Conservation (phyloP, 1,140 invertebrate genomes). For the Wiebesia pumilae region DNA sequence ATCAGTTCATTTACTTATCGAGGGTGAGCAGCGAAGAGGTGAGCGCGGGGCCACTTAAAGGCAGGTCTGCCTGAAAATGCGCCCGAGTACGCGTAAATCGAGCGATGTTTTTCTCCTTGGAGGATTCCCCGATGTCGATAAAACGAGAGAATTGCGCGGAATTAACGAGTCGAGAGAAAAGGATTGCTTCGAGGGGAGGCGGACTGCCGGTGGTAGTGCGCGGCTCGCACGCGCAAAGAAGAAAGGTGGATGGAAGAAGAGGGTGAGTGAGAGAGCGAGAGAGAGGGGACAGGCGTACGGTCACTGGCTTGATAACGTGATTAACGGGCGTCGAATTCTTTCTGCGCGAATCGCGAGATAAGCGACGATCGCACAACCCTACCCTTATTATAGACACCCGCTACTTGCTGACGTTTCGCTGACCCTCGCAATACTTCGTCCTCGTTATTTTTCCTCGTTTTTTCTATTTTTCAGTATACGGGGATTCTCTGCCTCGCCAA, state of each 20-base stretch:
- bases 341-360: conserved; percentile 33
- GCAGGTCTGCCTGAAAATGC: background rate
- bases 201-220: background rate
- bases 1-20: no score
- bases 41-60: no score
- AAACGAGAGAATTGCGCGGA: conserved; percentile 6
- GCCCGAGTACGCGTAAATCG: background rate
- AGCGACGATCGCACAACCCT: conserved; percentile 35
- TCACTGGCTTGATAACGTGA: conserved; percentile 47
- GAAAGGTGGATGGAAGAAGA: conserved; percentile 14
- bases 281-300: background rate
- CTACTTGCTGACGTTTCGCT: conserved; percentile 16
- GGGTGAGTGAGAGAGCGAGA: background rate
- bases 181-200: background rate
- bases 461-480: background rate
- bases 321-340: conserved; percentile 43
- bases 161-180: conserved; percentile 46
- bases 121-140: background rate
- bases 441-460: background rate
- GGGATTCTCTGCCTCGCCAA: no score
- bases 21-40: no score
- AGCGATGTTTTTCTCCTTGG: background rate
- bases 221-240: conserved; percentile 19
- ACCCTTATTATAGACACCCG: conserved; percentile 37
- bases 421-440: conserved; percentile 32